phyloP scores from a whole-genome alignment of 2,113 vertebrate genomes.

The Protomyctophum bolini region DNA sequence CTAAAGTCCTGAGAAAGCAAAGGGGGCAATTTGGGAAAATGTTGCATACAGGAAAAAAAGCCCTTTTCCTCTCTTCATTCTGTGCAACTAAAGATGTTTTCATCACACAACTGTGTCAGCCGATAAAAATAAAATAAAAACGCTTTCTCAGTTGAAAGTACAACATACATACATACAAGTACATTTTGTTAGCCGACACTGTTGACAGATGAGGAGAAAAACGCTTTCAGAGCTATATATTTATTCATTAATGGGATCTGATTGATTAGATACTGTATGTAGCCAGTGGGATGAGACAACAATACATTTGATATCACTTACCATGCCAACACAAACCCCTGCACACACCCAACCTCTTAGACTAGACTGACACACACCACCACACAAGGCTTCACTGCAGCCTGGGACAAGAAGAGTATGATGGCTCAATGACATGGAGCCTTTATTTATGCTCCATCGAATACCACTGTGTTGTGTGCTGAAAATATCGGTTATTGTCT shows the following conservation, averaged over 20 bases:
- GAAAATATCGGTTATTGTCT: too few species aligned
- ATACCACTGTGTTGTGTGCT: not conserved
- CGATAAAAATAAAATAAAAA: conserved; percentile 8
- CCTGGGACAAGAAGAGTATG: not conserved
- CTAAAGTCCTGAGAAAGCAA: conserved; percentile 67
- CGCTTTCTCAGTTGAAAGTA: conserved; percentile 9
- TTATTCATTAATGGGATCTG: not conserved
- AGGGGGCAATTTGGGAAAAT: conserved; percentile 26
- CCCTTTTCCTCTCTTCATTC: conserved; percentile 11
- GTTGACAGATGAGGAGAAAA: too few species aligned
- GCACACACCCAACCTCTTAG: not conserved
- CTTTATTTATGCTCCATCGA: conserved; percentile 21
- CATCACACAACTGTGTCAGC: too few species aligned
- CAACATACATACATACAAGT: not conserved
- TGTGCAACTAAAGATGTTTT: conserved; percentile 12
- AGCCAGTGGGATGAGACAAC: not conserved
- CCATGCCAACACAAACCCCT: not conserved
- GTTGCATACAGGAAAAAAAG: conserved; percentile 14
- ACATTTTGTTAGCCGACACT: too few species aligned
- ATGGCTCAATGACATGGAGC: conserved; percentile 2
- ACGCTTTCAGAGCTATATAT: too few species aligned
- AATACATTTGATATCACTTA: too few species aligned
- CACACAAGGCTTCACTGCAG: conserved; percentile 2
- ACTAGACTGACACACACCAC: not conserved
- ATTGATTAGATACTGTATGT: conserved; percentile 6